Evolutionary conservation across 2,888 invertebrate species (phyloP), one percentile per base, ranked within the genome.

Genomic region (Orthosia cruda): DNA sequence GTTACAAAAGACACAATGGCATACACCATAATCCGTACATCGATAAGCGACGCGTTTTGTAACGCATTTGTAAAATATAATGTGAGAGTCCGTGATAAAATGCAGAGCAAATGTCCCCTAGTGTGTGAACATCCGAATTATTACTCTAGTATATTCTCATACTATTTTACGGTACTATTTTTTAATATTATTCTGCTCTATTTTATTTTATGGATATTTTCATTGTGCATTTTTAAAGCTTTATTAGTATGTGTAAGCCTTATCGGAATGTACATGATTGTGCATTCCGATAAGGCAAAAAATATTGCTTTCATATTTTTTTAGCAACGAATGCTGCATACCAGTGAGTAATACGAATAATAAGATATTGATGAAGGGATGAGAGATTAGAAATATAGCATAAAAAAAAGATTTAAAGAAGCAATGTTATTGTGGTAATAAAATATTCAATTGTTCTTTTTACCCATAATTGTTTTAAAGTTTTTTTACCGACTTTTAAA

Each of bases 11-110:
- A 74, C 47, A 79, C 62, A 83, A 69, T 55, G 16, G 63, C 67
- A 72, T 72, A 47, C 54, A 47, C 11, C 23, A 63, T n/a, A n/a
- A n/a, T n/a, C n/a, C 64, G 40, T 49, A 67, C 77, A 77, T 72
- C 81, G 57, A 74, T 77, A 77, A 62, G 63, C 58, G 55, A 26
- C 18, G 57, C 70, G 66, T 61, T 80, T 69, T 81, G 49, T 62
- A 61, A 69, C 49, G 26, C 59, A 70, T 77, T 72, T 72, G 69
- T 64, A 62, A 55, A 70, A 61, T 74, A 67, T 20, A 84, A 84
- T 1, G 49, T 55, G 47, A 64, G 23, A 40, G 55, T 61, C 15
- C 50, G 61, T 78, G 64, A 68, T 66, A 79, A 58, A 83, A 74
- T 65, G 57, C 66, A 32, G 45, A 65, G 55, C 20, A 72, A 71